These are phyloP conservation scores for Lycia hirtaria DNA, from an alignment of 2,888 invertebrate species.

Conservation along the genomic window DNA sequence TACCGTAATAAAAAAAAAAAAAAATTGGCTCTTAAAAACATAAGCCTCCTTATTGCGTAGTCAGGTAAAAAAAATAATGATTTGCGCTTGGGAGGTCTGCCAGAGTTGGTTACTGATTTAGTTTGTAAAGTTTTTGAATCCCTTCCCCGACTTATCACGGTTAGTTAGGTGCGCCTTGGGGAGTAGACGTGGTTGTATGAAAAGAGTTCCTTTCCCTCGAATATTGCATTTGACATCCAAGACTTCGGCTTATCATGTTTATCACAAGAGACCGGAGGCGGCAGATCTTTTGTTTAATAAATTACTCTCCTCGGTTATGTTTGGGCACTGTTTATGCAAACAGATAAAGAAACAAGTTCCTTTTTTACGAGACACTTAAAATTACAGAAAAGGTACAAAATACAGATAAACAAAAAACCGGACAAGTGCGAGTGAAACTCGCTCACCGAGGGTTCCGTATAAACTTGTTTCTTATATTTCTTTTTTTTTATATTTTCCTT, in stretches of 20 bases:
- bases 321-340: constrained; percentile 19
- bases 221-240: constrained; percentile 74
- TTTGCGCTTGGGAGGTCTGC: constrained; percentile 46
- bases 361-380: constrained; percentile 29
- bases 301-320: constrained; percentile 43
- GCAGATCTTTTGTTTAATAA: constrained; percentile 55
- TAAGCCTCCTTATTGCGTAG: too few species aligned
- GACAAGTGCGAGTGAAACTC: too few species aligned
- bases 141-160: constrained; percentile 73
- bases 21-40: background rate
- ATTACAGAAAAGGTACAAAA: constrained; percentile 29
- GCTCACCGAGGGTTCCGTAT: too few species aligned
- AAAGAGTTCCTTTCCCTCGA: constrained; percentile 70
- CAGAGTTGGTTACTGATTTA: constrained; percentile 60
- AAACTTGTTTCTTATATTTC: too few species aligned
- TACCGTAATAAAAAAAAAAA: background rate
- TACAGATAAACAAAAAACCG: too few species aligned
- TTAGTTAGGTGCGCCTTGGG: constrained; percentile 72
- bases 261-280: constrained; percentile 42
- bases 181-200: constrained; percentile 61
- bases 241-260: constrained; percentile 62
- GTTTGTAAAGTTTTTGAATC: constrained; percentile 67
- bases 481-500: too few species aligned
- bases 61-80: background rate
- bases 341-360: constrained; percentile 22